Conservation (phyloP, 2,797 vertebrate genomes). For the Acipenser transmontanus region DNA sequence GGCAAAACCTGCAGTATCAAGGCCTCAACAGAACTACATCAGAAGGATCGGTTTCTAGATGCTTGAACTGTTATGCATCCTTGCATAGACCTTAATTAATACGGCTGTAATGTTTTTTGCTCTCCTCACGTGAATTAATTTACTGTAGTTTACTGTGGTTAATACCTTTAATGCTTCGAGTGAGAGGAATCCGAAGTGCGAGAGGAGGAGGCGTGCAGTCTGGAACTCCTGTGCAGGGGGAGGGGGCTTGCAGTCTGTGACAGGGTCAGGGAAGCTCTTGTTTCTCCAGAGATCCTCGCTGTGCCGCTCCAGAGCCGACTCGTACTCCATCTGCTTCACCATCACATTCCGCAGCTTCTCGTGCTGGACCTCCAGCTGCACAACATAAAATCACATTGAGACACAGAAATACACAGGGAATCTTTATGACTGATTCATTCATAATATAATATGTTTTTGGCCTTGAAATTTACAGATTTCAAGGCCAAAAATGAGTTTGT, state of each 20-base stretch:
- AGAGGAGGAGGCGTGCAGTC: conserved; percentile 82
- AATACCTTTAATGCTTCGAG: conserved; percentile 87
- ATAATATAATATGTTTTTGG: too few relatives aligned
- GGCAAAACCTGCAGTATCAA: too few relatives aligned
- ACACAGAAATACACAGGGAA: background rate
- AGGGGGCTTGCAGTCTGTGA: conserved; percentile 68
- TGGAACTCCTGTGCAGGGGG: conserved; percentile 75
- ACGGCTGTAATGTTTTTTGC: too few relatives aligned
- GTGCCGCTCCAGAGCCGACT: conserved; percentile 70
- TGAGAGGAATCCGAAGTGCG: conserved; percentile 84
- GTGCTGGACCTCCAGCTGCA: conserved; percentile 76
- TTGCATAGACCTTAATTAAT: too few relatives aligned
- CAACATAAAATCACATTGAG: background rate
- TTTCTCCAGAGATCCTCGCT: conserved; percentile 76
- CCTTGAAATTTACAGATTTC: background rate
- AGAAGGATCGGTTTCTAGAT: too few relatives aligned
- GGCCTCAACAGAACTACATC: too few relatives aligned
- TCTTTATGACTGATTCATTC: too few relatives aligned
- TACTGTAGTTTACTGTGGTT: background rate
- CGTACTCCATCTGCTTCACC: conserved; percentile 73
- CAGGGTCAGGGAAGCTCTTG: conserved; percentile 67
- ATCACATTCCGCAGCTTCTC: conserved; percentile 72
- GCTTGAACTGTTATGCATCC: too few relatives aligned
- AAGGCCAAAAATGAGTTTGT: background rate
- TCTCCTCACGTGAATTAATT: too few relatives aligned